Evolutionary conservation across 2,888 invertebrate species (phyloP), one percentile per base, ranked within the genome.

Genomic region (Ferdinandea cuprea): DNA sequence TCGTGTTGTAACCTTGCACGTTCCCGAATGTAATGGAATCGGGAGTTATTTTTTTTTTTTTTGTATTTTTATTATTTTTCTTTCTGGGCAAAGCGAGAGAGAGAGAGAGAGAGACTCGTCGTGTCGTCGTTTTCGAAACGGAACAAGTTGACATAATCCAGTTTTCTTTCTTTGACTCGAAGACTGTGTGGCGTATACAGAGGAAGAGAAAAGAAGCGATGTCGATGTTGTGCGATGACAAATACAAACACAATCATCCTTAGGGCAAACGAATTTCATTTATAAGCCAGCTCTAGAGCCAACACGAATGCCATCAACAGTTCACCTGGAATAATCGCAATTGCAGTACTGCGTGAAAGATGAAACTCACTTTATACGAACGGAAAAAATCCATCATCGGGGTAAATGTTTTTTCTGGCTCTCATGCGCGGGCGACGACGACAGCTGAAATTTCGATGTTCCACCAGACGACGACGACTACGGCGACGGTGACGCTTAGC

Each of bases 371-470:
- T 66, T 72, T 59, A 81, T 61, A 77, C 40, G 77, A 77, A 66
- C 77, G 72, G 66, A 83, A 72, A 66, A 77, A 54, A 83, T 83
- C 66, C 48, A 83, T 83, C 83, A 83, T 72, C 77, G 37, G 59
- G 61, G 13, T 77, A 50, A 71, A 52, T 65, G 44, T 77, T 50
- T 77, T 63, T 48, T 56, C 37, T 63, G 17, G n/a, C n/a, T n/a
- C 30, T 0, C 15, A 17, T 11, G 9, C 15, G 30, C 4, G 19
- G 7, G 17, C 3, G 25, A 25, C 1, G n/a, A 25, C 6, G 48
- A 28, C 25, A 13, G 19, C 46, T 21, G 19, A 17, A 9, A 17
- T 19, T 21, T 11, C 2, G 40, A 52, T 40, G 32, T 21, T 15
- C 8, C 30, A n/a, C 11, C 42, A 48, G 35, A 44, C 42, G 50